These are phyloP conservation scores for Hipposideros larvatus DNA, from an alignment of 2,797 vertebrate species.

Conservation along the genomic window DNA sequence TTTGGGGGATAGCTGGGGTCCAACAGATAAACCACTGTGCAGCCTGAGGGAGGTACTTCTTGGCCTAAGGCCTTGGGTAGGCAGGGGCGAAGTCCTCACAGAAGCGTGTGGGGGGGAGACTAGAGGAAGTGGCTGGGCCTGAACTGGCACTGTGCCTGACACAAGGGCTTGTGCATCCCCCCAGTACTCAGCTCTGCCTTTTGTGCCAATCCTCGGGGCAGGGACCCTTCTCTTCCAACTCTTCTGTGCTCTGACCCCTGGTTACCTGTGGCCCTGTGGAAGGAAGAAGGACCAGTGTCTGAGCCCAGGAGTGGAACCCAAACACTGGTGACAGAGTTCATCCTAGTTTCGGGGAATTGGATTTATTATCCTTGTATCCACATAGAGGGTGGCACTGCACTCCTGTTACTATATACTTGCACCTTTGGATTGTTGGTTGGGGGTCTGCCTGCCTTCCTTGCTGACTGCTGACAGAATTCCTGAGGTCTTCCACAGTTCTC, in stretches of 20 bases:
- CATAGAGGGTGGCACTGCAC: slow-evolving; percentile 7
- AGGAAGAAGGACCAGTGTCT: slow-evolving; percentile 16
- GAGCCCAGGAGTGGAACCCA: slow-evolving; percentile 35
- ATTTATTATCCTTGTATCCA: slow-evolving; percentile 17
- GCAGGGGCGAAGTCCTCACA: slow-evolving; percentile 77
- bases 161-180: slow-evolving; percentile 73
- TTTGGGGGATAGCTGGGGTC: slow-evolving; percentile 57
- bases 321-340: slow-evolving; percentile 55
- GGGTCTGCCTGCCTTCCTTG: not conserved
- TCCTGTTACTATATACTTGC: not conserved
- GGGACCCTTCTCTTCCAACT: not conserved
- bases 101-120: slow-evolving; percentile 64
- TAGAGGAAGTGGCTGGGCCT: slow-evolving; percentile 82
- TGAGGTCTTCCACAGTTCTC: slow-evolving; percentile 33
- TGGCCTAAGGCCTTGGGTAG: slow-evolving; percentile 77
- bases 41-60: slow-evolving; percentile 71
- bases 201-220: not conserved
- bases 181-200: slow-evolving; percentile 46
- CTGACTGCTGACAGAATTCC: slow-evolving; percentile 66
- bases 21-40: slow-evolving; percentile 62
- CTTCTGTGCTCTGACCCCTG: slow-evolving; percentile 6
- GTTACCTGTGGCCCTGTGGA: slow-evolving; percentile 12
- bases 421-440: slow-evolving; percentile 10
- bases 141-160: slow-evolving; percentile 79
- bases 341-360: slow-evolving; percentile 58